These are phyloP conservation scores for Sylvietta virens DNA, from an alignment of 2,113 vertebrate genomes.

Conservation along the genomic window DNA sequence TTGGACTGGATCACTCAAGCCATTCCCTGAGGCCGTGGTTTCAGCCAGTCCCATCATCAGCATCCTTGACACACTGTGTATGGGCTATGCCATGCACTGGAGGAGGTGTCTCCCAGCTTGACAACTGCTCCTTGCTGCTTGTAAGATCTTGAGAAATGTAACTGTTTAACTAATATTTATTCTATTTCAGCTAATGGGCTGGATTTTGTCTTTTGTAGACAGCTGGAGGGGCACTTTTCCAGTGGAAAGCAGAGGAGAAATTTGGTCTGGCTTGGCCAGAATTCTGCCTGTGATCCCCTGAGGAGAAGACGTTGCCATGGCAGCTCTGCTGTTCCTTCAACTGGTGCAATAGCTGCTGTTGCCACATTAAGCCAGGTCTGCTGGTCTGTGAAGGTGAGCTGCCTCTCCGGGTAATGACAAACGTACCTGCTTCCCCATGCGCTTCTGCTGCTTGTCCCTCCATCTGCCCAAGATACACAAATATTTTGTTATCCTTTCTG, in stretches of 20 bases:
- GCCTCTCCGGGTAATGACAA: neutral
- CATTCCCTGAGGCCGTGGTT: neutral
- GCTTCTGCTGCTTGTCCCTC: neutral
- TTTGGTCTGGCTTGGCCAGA: neutral
- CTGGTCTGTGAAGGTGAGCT: conserved; percentile 49
- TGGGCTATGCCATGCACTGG: rapidly evolving
- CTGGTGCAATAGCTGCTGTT: conserved; percentile 6
- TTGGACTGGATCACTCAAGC: neutral
- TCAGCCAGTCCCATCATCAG: neutral
- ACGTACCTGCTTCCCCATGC: neutral
- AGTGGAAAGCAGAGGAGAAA: neutral
- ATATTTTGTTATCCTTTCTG: neutral
- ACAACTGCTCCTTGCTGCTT: neutral
- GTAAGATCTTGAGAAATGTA: neutral
- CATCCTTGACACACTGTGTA: neutral
- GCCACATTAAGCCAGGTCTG: neutral
- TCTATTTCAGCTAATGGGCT: neutral
- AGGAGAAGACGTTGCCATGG: neutral
- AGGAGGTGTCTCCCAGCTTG: neutral
- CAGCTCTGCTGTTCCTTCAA: conserved; percentile 20
- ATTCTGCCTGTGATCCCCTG: neutral
- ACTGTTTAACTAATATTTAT: conserved; percentile 35
- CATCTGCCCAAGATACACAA: neutral
- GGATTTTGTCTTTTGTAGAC: neutral
- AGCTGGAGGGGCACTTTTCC: neutral